Evolutionary conservation across 1,140 invertebrate species (phyloP), one percentile per base, ranked within the genome.

Genomic region (Leptopilina clavipes): DNA sequence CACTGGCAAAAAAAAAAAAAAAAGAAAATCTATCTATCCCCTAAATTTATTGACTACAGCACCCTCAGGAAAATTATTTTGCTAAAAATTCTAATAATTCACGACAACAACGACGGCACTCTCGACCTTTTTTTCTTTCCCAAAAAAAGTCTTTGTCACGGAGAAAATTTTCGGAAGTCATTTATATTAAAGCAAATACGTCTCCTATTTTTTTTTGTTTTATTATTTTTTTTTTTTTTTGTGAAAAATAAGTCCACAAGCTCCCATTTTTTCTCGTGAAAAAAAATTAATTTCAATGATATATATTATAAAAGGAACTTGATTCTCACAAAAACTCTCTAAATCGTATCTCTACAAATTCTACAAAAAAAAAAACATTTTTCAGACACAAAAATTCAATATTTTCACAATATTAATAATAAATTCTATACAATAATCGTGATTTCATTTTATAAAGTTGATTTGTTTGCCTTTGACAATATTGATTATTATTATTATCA

Each of bases 131-230:
- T 37, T n/a, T 48, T n/a, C 6, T 17, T 31, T 5, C 25, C 25
- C 6, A 52, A 65, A 11, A 17, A 18, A 65, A 31, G 22, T 65
- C 25, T 65, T 65, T 65, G 59, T 37, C 59, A 65, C 56, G 48
- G 48, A 65, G 56, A 65, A 65, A 65, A 8, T 65, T 31, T 31
- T 31, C 56, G 56, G 56, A 65, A 65, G 56, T 65, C 56, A 65
- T 65, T 2, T 31, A n/a, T n/a, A n/a, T n/a, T n/a, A 65, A 25
- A 25, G 25, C 22, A 65, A 14, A 65, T 31, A 31, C 56, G 12
- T 22, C 25, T 19, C 54, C n/a, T n/a, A n/a, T n/a, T n/a, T n/a
- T n/a, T n/a, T n/a, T n/a, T n/a, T n/a, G n/a, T n/a, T n/a, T n/a
- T n/a, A n/a, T n/a, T n/a, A 31, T 31, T 31, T 31, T 31, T 31